A percentile compares a stretch with the other conserved stretches of the same genome.
Conservation (phyloP, 2,888 invertebrate species). For the Tetanocera ferruginea region DNA sequence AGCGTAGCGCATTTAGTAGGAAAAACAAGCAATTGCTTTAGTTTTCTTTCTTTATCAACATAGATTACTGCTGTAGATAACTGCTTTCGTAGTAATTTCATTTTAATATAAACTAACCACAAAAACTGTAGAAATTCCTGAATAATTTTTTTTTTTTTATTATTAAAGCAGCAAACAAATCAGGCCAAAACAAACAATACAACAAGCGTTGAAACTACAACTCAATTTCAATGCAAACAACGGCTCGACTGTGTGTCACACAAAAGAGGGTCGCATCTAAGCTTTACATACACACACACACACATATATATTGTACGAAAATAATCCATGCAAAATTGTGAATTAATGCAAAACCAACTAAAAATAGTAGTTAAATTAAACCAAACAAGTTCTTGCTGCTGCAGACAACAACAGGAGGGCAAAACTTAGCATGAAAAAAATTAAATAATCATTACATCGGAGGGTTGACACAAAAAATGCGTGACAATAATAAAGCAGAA, state of each 20-base stretch:
- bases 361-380: conserved; percentile 13
- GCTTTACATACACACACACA: too few species aligned
- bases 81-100: too few species aligned
- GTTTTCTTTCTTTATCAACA: too few species aligned
- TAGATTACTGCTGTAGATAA: neutral
- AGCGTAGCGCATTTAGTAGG: too few species aligned
- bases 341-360: conserved; percentile 19
- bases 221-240: neutral
- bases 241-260: neutral
- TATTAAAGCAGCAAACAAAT: too few species aligned
- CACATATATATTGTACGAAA: neutral
- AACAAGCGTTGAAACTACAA: too few species aligned
- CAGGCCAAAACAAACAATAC: neutral
- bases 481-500: conserved; percentile 33
- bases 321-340: conserved; percentile 31
- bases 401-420: neutral
- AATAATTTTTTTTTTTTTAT: too few species aligned
- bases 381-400: neutral
- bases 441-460: neutral
- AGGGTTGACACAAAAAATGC: conserved; percentile 26
- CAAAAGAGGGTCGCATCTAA: neutral
- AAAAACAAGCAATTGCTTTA: too few species aligned
- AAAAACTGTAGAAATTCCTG: too few species aligned
- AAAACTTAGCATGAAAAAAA: neutral
- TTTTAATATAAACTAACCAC: too few species aligned